Base-by-base conservation (phyloP, 1,140 invertebrate species). In the Sinonovacula constricta region DNA sequence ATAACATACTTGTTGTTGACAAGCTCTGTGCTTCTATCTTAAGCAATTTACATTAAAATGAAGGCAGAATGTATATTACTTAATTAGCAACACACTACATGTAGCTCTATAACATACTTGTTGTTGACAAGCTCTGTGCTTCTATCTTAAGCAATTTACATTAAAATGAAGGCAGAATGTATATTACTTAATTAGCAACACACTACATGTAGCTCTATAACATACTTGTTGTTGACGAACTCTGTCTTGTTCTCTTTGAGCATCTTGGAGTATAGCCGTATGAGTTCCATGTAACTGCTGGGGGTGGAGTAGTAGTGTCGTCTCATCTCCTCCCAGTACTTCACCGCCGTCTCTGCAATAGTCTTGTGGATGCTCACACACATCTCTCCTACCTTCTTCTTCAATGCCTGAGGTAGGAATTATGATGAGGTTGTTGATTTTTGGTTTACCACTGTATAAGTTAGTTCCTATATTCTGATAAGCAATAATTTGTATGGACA, bases 301-400 rank as follows among this genome's bases (percentile, higher is more conserved):
- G 96, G 96, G 0, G 96, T 97, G 24, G 95, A 95, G 87, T 97
- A 97, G 88, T 95, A 97, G 86, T 94, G 93, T 0, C 96, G 89
- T 66, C 94, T 92, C 93, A 96, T 94, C 91, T 97, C 96, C 36
- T 93, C 91, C 88, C 94, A 96, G 84, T 95, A 95, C 34, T 93
- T 90, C 1, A 92, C 91, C 0, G 95, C 94, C 91, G 94, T 94
- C 24, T 93, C 91, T 86, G 94, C 93, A 0, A 96, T 95, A 78
- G 93, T 95, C 94, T 95, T 84, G 79, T 91, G 90, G 85, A 91
- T 90, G 77, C 81, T 82, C 39, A 92, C 95, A 85, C 95, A 96
- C 33, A 95, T 84, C 15, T 83, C 66, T 12, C 86, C 87, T 12
- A 89, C 88, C 31, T 79, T 84, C 30, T 79, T 81, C 75, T 89